These are phyloP conservation scores for Sebastiscus tertius DNA, from an alignment of 2,797 vertebrate genomes.

Conservation along the genomic window DNA sequence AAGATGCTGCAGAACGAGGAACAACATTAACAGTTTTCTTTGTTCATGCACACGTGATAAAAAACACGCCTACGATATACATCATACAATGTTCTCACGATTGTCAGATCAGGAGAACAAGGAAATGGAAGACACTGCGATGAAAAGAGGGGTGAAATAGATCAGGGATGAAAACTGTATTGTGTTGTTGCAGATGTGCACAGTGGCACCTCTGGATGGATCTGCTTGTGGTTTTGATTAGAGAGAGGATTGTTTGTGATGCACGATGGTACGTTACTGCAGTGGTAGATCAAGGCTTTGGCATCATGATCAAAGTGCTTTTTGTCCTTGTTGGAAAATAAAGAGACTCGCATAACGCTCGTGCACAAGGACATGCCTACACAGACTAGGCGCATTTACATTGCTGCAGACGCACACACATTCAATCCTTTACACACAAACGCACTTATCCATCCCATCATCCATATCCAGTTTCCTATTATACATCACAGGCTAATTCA, in stretches of 20 bases:
- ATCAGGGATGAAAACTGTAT: not conserved
- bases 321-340: conserved; percentile 67
- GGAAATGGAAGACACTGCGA: not conserved
- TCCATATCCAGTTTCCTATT: conserved; percentile 53
- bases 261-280: conserved; percentile 42
- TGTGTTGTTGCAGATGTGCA: not conserved
- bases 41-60: not conserved
- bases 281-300: conserved; percentile 63
- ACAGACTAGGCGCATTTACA: not conserved
- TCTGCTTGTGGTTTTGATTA: conserved; percentile 6
- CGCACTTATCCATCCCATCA: conserved; percentile 45
- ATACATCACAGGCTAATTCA: conserved; percentile 69
- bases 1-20: not conserved
- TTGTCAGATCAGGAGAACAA: not conserved
- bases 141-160: not conserved
- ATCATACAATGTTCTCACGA: not conserved
- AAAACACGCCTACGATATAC: not conserved
- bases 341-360: conserved; percentile 14
- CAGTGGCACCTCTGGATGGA: not conserved
- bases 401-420: not conserved
- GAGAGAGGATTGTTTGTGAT: conserved; percentile 27
- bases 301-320: conserved; percentile 67
- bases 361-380: conserved; percentile 18
- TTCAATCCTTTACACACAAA: conserved; percentile 5
- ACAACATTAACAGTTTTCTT: not conserved